Conservation (phyloP, 2,888 invertebrate species). For the Rhagonycha fulva region DNA sequence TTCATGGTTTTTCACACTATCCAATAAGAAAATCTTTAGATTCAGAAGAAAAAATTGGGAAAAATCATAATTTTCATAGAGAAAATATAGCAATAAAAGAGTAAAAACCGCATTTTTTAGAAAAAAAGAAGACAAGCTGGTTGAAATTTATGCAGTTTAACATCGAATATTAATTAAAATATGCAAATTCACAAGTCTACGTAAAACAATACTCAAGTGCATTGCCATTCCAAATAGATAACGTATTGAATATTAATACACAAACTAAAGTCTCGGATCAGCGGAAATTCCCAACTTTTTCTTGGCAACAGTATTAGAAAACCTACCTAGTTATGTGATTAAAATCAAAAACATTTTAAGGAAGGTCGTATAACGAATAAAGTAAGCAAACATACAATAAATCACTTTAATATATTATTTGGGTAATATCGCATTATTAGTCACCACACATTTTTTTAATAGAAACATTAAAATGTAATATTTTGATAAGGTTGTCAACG, state of each 20-base stretch:
- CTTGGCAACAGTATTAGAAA: conserved; percentile 15
- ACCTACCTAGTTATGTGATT: conserved; percentile 13
- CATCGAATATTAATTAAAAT: neutral
- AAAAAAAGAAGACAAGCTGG: neutral
- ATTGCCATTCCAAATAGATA: conserved; percentile 6
- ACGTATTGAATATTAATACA: conserved; percentile 17
- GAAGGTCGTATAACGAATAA: neutral
- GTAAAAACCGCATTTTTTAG: neutral
- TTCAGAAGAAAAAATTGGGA: too few relatives aligned
- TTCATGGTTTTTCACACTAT: too few relatives aligned
- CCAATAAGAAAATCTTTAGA: too few relatives aligned
- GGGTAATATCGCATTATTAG: neutral
- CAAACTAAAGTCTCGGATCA: conserved; percentile 9
- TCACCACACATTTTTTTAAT: neutral
- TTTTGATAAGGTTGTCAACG: neutral
- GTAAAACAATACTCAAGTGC: conserved; percentile 10
- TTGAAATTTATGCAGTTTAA: neutral
- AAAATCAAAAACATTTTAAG: conserved; percentile 1
- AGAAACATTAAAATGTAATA: neutral
- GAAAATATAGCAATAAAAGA: neutral
- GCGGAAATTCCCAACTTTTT: conserved; percentile 22
- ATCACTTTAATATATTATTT: neutral
- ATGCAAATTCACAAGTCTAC: neutral
- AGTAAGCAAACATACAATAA: neutral
- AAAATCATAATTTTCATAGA: too few relatives aligned